phyloP scores from a whole-genome alignment of 2,113 vertebrate genomes.

The Rhynchopsitta pachyrhyncha region DNA sequence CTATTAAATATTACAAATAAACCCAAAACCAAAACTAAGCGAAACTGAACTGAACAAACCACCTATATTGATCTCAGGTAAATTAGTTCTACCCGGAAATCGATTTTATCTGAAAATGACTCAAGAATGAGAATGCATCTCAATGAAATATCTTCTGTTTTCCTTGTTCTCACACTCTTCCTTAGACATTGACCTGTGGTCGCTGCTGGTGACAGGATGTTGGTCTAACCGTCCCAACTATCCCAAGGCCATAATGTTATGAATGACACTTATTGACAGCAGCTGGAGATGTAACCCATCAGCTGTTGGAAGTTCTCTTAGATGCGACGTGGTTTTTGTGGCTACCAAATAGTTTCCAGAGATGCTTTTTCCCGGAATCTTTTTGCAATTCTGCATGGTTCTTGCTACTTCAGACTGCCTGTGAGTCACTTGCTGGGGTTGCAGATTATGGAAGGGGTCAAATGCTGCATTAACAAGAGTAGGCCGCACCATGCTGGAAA shows the following conservation, averaged over 20 bases:
- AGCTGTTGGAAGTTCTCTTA: neutral
- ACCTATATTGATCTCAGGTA: neutral
- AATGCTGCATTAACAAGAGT: neutral
- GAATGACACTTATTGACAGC: neutral
- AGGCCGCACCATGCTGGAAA: neutral
- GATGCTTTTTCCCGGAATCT: neutral
- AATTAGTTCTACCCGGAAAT: neutral
- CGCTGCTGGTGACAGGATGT: neutral
- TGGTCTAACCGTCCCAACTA: neutral
- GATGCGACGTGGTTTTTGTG: neutral
- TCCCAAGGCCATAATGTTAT: neutral
- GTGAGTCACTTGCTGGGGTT: slow-evolving; percentile 45
- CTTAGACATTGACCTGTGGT: neutral
- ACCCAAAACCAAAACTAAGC: neutral
- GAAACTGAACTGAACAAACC: neutral
- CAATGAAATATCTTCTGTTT: neutral
- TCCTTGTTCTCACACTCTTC: neutral
- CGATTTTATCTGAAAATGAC: neutral
- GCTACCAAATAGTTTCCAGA: neutral
- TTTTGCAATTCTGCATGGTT: neutral
- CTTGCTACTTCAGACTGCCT: neutral
- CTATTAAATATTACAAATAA: neutral
- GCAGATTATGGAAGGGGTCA: slow-evolving; percentile 28
- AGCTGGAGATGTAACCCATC: neutral
- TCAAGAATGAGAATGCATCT: neutral